Conservation (phyloP, 1,140 invertebrate genomes). For the Popillia japonica region DNA sequence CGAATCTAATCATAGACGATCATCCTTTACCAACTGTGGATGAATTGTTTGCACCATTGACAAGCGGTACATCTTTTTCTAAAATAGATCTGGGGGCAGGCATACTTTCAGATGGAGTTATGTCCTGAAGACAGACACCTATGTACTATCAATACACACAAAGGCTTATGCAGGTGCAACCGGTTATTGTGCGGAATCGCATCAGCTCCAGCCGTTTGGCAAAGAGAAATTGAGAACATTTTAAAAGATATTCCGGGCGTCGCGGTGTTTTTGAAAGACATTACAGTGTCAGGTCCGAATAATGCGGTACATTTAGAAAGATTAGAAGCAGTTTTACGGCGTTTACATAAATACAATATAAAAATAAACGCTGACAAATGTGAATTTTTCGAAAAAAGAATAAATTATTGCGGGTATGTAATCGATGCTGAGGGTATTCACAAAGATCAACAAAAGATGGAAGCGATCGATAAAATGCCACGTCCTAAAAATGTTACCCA, state of each 20-base stretch:
- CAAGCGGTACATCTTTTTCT: no score
- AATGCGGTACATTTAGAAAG: background rate
- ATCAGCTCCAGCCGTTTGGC: no score
- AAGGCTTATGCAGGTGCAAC: no score
- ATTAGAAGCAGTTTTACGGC: background rate
- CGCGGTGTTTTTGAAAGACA: conserved; percentile 51
- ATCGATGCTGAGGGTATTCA: conserved; percentile 52
- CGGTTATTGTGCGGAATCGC: no score
- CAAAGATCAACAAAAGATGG: background rate
- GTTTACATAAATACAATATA: background rate
- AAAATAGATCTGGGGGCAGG: no score
- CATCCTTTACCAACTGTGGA: no score
- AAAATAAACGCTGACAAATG: conserved; percentile 43
- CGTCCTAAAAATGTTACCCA: background rate
- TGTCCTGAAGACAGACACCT: no score
- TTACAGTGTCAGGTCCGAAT: conserved; percentile 46
- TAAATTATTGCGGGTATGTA: conserved; percentile 57
- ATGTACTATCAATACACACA: no score
- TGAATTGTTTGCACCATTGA: no score
- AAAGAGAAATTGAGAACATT: background rate
- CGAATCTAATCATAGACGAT: no score
- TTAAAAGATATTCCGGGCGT: conserved; percentile 30
- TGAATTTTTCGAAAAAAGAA: conserved; percentile 43
- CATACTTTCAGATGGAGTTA: no score
- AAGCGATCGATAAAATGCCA: background rate